Evolutionary conservation across 2,888 invertebrate genomes (phyloP).

Genomic region (Plutella xylostella): DNA sequence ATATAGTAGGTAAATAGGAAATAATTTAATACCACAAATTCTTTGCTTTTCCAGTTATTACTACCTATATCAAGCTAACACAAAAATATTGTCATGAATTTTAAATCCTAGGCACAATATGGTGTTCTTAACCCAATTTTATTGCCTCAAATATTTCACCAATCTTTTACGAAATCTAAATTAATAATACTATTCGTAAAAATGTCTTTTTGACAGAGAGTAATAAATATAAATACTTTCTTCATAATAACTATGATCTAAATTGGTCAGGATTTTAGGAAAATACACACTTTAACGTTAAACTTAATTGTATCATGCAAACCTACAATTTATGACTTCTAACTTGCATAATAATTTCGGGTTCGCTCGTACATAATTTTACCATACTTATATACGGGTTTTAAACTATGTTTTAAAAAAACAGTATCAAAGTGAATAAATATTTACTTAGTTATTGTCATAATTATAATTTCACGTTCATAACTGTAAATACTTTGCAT

Average conservation of each 20-base stretch:
- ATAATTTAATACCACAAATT: too few relatives aligned
- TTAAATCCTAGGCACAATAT: constrained; percentile 54
- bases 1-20: too few relatives aligned
- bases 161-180: constrained; percentile 56
- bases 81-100: constrained; percentile 55
- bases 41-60: constrained; percentile 19
- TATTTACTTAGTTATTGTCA: too few relatives aligned
- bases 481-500: too few relatives aligned
- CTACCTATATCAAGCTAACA: constrained; percentile 34
- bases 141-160: constrained; percentile 38
- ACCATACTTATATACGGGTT: too few relatives aligned
- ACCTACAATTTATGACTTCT: too few relatives aligned
- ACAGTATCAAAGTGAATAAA: too few relatives aligned
- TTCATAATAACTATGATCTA: constrained; percentile 51
- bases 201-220: constrained; percentile 64
- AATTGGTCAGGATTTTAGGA: constrained; percentile 65
- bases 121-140: constrained; percentile 62
- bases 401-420: too few relatives aligned
- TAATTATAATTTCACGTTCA: too few relatives aligned
- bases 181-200: constrained; percentile 71
- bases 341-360: too few relatives aligned
- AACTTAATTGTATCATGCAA: constrained; percentile 3
- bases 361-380: too few relatives aligned
- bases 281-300: constrained; percentile 36
- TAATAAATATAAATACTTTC: constrained; percentile 61